A percentile compares a stretch with the other conserved stretches of the same genome.
Evolutionary conservation across 92 coral and sea anemone genomes (phyloP).

Genomic region (Anthopleura xanthogrammica): DNA sequence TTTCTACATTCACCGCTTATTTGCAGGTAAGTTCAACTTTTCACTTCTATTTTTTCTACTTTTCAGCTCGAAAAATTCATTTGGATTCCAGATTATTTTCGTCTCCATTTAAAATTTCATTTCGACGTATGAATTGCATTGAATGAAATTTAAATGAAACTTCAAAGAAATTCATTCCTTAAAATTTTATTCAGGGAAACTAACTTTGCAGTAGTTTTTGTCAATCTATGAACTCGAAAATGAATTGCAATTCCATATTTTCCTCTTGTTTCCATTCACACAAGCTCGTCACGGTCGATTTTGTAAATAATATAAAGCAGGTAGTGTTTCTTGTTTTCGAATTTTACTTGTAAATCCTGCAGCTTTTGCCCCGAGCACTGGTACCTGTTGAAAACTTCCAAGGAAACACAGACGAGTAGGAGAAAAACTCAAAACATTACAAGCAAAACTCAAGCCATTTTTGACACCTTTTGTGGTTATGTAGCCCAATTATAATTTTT

Average conservation of each 20-base stretch:
- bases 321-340: conserved; percentile 8
- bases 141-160: too few species aligned
- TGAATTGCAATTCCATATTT: neutral
- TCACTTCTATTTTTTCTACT: neutral
- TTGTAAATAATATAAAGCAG: conserved; percentile 17
- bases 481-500: neutral
- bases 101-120: neutral
- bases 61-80: neutral
- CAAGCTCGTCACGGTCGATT: neutral
- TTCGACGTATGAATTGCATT: too few species aligned
- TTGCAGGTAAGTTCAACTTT: neutral
- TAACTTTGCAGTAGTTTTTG: neutral
- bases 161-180: too few species aligned
- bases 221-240: neutral
- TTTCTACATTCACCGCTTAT: neutral
- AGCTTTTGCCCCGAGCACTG: conserved; percentile 2
- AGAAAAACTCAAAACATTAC: neutral
- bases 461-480: neutral
- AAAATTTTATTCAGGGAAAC: neutral
- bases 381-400: conserved; percentile 23
- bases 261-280: neutral
- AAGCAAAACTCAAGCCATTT: neutral
- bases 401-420: neutral
- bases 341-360: conserved; percentile 5
- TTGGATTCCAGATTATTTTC: neutral